Evolutionary conservation across 2,113 vertebrate species (phyloP).

Genomic region (Rhea pennata): DNA sequence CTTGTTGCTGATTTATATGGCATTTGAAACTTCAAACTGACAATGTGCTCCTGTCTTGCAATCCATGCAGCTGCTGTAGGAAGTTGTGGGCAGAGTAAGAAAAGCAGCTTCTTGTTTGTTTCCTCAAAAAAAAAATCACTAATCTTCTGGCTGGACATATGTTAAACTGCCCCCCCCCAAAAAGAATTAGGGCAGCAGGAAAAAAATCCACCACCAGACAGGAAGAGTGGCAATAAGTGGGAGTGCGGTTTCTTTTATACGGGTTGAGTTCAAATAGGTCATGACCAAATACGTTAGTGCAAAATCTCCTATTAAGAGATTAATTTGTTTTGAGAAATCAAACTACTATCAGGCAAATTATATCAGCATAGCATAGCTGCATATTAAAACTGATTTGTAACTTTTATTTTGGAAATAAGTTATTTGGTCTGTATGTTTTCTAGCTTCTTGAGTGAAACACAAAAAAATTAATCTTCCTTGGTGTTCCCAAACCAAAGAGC

Average conservation of each 20-base stretch:
- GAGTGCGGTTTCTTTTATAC: neutral
- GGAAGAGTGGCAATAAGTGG: neutral
- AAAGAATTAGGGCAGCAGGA: conserved; percentile 53
- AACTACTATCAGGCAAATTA: neutral
- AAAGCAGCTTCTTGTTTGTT: conserved; percentile 15
- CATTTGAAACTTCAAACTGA: neutral
- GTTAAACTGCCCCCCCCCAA: neutral
- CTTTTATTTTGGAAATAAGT: neutral
- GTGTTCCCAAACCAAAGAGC: neutral
- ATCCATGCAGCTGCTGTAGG: neutral
- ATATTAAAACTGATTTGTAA: neutral
- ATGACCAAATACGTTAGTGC: neutral
- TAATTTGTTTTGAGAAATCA: neutral
- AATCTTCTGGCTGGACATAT: conserved; percentile 34
- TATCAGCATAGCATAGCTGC: neutral
- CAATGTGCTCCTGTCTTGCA: neutral
- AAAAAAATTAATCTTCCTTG: neutral
- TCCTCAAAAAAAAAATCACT: neutral
- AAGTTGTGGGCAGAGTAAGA: neutral
- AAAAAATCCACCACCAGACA: neutral
- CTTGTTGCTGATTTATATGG: neutral
- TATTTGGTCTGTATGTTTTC: neutral
- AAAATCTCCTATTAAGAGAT: neutral
- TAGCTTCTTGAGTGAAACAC: neutral
- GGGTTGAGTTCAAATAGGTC: conserved; percentile 43